Conservation (phyloP, 2,797 vertebrate species). For the Glyptemys insculpta region DNA sequence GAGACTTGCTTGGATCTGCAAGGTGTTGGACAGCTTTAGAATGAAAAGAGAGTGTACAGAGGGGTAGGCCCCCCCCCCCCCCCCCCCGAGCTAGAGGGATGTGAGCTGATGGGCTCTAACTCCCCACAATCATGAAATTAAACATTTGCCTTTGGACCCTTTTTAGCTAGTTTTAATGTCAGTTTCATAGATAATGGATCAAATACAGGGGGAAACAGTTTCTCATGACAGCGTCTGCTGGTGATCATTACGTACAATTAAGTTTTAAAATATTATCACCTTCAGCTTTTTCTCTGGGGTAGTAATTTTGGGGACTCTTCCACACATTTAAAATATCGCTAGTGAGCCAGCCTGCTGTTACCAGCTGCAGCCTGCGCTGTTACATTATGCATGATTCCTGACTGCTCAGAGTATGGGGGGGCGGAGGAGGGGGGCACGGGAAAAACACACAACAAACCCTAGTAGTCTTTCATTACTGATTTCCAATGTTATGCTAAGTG, state of each 20-base stretch:
- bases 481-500: conserved; percentile 42
- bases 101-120: background rate
- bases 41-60: background rate
- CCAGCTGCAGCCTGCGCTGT: conserved; percentile 68
- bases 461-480: conserved; percentile 31
- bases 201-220: conserved; percentile 12
- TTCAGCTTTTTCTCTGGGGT: conserved; percentile 29
- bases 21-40: background rate
- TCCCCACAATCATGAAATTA: background rate
- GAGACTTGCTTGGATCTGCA: background rate
- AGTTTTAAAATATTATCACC: conserved; percentile 12
- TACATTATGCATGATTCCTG: conserved; percentile 80
- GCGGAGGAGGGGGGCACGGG: background rate
- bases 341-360: conserved; percentile 73
- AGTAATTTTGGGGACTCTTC: conserved; percentile 66
- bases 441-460: background rate
- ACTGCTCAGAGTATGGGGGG: conserved; percentile 37
- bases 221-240: background rate
- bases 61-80: background rate
- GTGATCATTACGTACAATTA: conserved; percentile 27
- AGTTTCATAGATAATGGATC: background rate
- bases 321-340: conserved; percentile 65
- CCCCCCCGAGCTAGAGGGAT: background rate
- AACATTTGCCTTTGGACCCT: background rate
- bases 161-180: conserved; percentile 9